phyloP scores from a whole-genome alignment of 2,888 invertebrate species.

The Synanthedon vespiformis region DNA sequence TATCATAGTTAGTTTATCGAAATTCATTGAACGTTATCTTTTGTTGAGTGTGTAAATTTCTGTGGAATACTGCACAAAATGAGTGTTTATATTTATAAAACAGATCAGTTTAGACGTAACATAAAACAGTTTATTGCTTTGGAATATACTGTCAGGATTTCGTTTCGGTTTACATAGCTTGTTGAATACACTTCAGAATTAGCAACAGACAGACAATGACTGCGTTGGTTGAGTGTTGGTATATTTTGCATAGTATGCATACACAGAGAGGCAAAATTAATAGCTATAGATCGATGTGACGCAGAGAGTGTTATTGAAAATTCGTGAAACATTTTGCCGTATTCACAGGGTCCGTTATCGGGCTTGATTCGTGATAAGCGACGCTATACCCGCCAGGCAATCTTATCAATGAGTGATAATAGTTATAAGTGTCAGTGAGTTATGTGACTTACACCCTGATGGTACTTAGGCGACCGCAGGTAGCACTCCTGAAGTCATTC shows the following conservation, averaged over 20 bases:
- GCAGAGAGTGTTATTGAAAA: constrained; percentile 30
- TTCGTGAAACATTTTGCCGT: constrained; percentile 35
- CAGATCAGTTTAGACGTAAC: not conserved
- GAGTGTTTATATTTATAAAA: not conserved
- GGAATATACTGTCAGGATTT: not conserved
- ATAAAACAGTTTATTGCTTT: not conserved
- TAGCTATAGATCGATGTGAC: not conserved
- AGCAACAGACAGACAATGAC: not conserved
- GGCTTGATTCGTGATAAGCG: constrained; percentile 63
- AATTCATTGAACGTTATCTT: not conserved
- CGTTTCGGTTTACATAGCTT: not conserved
- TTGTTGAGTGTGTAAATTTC: not conserved
- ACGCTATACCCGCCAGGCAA: constrained; percentile 49
- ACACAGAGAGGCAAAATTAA: not conserved
- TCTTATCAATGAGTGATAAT: constrained; percentile 68
- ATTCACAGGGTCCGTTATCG: constrained; percentile 54
- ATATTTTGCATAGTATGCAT: not conserved
- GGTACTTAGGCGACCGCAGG: constrained; percentile 47
- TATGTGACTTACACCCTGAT: constrained; percentile 48
- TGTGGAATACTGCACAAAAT: not conserved
- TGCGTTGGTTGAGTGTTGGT: not conserved
- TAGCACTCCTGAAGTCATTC: constrained; percentile 39
- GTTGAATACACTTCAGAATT: not conserved
- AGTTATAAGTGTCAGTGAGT: constrained; percentile 69
- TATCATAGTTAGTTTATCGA: too few species aligned